Evolutionary conservation across 2,113 vertebrate species (phyloP), one percentile per base, ranked within the genome.

Genomic region (Saccopteryx bilineata): DNA sequence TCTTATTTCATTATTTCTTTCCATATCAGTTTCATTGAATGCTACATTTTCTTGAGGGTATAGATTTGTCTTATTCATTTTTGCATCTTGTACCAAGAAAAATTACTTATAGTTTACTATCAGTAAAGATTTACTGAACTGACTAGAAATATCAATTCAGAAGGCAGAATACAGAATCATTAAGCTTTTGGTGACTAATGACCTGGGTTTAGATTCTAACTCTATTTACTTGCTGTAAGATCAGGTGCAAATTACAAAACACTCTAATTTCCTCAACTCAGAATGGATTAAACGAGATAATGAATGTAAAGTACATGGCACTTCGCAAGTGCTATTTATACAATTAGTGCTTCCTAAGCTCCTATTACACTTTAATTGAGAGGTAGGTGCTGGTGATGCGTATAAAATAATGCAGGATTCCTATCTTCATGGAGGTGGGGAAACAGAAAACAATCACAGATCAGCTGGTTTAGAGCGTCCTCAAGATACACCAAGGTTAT

Each of bases 251-350:
- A 61, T 52, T 13, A 46, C 50, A 60, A 82, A 95, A 81, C 39
- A 72, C 39, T 68, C 31, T 28, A 14, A 95, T 81, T 91, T 87
- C 33, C 65, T 65, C 75, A 66, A 66, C 82, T 87, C 82, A 31
- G 28, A 87, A 66, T 52, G 58, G 75, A 39, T 74, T 39, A 87
- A 91, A 60, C 11, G 28, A 75, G 46, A 63, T 54, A 81, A 81
- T 81, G 24, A 93, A 54, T 54, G 18, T 81, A 58, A 72, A 74
- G 12, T 28, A 23, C 66, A 58, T 56, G 50, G 50, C 39, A 56
- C 23, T 81, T 74, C 79, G 19, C 21, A 82, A 81, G n/a, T 50
- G n/a, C 85, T 78, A 28, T 78, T 56, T 78, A 56, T 23, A 69
- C 54, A 61, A 52, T 52, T 54, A 78, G 10, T 76, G 54, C 74